A percentile compares a stretch with the other conserved stretches of the same genome.
phyloP scores from a whole-genome alignment of 2,797 vertebrate genomes.

The Oreortyx pictus region DNA sequence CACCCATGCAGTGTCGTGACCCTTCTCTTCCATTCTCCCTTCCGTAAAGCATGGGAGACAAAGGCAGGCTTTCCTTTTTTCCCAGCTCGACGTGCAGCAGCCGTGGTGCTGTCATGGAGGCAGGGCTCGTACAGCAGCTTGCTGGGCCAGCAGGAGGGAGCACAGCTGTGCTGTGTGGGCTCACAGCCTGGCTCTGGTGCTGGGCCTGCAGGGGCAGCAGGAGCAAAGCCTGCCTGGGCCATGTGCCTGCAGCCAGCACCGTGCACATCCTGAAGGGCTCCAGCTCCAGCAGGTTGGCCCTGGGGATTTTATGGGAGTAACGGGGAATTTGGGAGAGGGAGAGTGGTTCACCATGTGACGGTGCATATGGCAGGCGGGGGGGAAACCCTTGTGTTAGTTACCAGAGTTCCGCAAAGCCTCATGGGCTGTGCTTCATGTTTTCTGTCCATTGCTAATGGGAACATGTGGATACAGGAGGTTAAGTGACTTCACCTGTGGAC shows the following conservation, averaged over 20 bases:
- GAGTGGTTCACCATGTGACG: background rate
- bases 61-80: background rate
- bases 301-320: background rate
- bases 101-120: background rate
- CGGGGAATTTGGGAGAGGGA: background rate
- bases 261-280: background rate
- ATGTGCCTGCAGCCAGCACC: background rate
- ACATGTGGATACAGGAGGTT: background rate
- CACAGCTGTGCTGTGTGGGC: background rate
- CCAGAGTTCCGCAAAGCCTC: background rate
- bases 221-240: background rate
- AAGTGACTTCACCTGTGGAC: background rate
- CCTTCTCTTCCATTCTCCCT: background rate
- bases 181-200: background rate
- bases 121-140: background rate
- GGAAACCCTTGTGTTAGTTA: fast-evolving
- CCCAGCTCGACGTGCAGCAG: background rate
- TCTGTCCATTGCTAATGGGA: fast-evolving
- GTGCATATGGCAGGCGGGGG: no score
- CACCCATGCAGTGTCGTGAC: background rate
- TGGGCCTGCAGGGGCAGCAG: background rate
- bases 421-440: fast-evolving
- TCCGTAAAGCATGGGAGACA: background rate
- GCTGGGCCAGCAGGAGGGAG: background rate
- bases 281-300: background rate